These are phyloP conservation scores for Brachyalestes nurse DNA, from an alignment of 2,797 vertebrate species.

Conservation along the genomic window DNA sequence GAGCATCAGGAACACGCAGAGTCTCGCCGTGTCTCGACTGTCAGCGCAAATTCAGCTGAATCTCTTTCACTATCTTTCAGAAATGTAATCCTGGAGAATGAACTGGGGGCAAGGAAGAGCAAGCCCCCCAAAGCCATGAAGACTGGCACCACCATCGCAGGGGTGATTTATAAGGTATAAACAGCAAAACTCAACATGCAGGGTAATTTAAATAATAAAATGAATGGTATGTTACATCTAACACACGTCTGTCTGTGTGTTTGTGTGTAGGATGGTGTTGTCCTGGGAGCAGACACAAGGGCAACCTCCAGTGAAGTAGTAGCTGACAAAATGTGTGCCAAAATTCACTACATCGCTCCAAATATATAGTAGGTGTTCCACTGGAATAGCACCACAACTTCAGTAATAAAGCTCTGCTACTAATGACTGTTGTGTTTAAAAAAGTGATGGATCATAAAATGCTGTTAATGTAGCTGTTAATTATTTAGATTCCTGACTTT, in stretches of 20 bases:
- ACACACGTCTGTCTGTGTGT: background rate
- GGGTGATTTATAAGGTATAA: slow-evolving; percentile 74
- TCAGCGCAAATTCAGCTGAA: background rate
- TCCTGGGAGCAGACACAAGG: slow-evolving; percentile 80
- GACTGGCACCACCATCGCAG: slow-evolving; percentile 81
- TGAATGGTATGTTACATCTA: background rate
- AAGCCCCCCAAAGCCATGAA: slow-evolving; percentile 71
- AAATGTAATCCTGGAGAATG: slow-evolving; percentile 67
- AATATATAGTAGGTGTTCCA: slow-evolving; percentile 78
- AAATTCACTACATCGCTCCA: slow-evolving; percentile 80
- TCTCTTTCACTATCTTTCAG: slow-evolving; percentile 48
- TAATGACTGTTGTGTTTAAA: too few relatives aligned
- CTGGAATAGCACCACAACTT: background rate
- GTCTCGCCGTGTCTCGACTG: background rate
- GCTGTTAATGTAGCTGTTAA: background rate
- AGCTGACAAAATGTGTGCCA: slow-evolving; percentile 77
- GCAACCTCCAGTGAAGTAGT: slow-evolving; percentile 77
- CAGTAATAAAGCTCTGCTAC: background rate
- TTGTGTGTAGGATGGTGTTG: slow-evolving; percentile 75
- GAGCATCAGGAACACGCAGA: background rate
- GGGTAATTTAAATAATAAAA: background rate
- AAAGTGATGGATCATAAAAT: background rate
- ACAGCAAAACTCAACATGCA: slow-evolving; percentile 7
- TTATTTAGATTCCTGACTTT: too few relatives aligned
- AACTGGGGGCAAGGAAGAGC: slow-evolving; percentile 46